Evolutionary conservation across 1,140 invertebrate species (phyloP), one percentile per base, ranked within the genome.

Genomic region (Sitophilus oryzae): DNA sequence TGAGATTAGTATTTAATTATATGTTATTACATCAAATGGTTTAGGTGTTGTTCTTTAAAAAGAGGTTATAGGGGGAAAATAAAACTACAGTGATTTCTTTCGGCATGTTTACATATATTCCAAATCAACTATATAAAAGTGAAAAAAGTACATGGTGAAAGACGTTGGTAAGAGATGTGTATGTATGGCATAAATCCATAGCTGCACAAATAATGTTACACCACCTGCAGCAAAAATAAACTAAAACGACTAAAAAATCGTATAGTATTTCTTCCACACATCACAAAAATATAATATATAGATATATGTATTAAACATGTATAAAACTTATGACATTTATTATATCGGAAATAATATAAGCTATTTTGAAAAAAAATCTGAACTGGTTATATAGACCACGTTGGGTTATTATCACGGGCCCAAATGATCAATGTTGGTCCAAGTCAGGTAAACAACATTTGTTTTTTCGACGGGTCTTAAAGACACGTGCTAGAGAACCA

Each of bases 51-150:
- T 41, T 41, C n/a, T 44, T 41, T 21, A 1, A 14, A 1, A 6
- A 19, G 22, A 45, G 6, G 16, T 20, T 18, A 21, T 10, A 4
- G 37, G 16, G 25, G 41, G 8, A 4, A 19, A 58, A 55, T 50
- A 50, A 62, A 53, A 58, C 46, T 11, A 53, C 11, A 18, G 11
- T 18, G 30, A 18, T 37, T 59, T 42, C 61, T 63, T 68, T 68
- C 65, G 66, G 66, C 59, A 71, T 67, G 67, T 71, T 69, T 71
- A 71, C 67, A 70, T 71, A 68, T 69, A 71, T 68, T 71, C 67
- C 56, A 65, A 65, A 67, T 65, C 64, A 67, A 68, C 60, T 68
- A 66, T 71, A 71, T 71, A 71, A 71, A 70, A 70, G 69, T 71
- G 66, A 63, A 71, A 71, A 71, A 70, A 62, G 68, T 69, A 68